These are phyloP conservation scores for Lynx canadensis DNA, from an alignment of 2,113 vertebrate genomes.

Conservation along the genomic window DNA sequence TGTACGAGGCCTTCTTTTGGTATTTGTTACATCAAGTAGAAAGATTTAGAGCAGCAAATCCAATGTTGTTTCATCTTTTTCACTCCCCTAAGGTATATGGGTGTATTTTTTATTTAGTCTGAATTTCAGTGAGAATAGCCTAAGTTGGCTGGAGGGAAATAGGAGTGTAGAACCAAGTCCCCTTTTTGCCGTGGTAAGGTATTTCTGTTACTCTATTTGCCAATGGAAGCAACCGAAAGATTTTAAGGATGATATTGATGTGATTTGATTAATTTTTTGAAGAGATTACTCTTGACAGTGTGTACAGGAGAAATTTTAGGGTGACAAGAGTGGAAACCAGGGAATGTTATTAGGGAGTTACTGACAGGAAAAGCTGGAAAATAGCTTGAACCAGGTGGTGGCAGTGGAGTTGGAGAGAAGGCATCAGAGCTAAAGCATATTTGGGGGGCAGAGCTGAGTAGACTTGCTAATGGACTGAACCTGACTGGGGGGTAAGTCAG, in stretches of 20 bases:
- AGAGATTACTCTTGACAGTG: not conserved
- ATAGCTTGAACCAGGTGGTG: not conserved
- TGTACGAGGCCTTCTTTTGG: not conserved
- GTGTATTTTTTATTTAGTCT: conserved; percentile 27
- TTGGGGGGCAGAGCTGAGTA: not conserved
- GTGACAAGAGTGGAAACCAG: not conserved
- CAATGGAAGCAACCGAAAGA: conserved; percentile 19
- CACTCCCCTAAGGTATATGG: conserved; percentile 6
- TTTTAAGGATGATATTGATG: conserved; percentile 30
- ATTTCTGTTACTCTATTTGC: conserved; percentile 52
- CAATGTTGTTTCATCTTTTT: not conserved
- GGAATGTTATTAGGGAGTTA: not conserved
- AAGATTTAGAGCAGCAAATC: not conserved
- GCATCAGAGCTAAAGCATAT: not conserved
- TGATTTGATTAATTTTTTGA: conserved; percentile 16
- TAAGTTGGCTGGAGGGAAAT: not conserved
- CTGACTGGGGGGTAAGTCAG: not conserved
- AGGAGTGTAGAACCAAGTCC: not conserved
- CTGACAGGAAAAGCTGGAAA: not conserved
- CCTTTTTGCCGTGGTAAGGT: conserved; percentile 45
- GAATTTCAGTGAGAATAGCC: conserved; percentile 26
- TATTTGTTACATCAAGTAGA: conserved; percentile 5
- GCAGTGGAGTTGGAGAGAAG: not conserved
- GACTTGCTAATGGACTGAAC: not conserved
- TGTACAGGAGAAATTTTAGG: not conserved